Evolutionary conservation across 2,888 invertebrate species (phyloP).

Genomic region (Aproaerema taeniolella): DNA sequence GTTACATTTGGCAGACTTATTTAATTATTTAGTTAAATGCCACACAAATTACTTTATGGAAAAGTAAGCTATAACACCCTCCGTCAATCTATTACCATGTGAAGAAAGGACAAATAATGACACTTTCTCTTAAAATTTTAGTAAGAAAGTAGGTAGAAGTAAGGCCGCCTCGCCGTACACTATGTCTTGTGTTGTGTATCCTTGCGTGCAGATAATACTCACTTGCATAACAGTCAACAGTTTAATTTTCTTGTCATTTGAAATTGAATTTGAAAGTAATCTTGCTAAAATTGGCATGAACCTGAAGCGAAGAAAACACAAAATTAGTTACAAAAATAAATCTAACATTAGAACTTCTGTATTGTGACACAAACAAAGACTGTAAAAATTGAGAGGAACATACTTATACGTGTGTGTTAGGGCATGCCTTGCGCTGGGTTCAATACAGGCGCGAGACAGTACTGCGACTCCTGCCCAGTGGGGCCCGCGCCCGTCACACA

Average conservation of each 20-base stretch:
- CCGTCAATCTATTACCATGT: too few relatives aligned
- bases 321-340: background rate
- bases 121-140: too few relatives aligned
- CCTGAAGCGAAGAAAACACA: conserved; percentile 43
- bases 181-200: too few relatives aligned
- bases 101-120: too few relatives aligned
- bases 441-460: conserved; percentile 78
- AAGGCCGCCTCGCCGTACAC: too few relatives aligned
- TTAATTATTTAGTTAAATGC: too few relatives aligned
- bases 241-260: conserved; percentile 80
- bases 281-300: conserved; percentile 81
- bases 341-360: background rate
- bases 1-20: too few relatives aligned
- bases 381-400: conserved; percentile 20
- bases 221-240: conserved; percentile 81
- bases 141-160: too few relatives aligned
- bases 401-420: conserved; percentile 82
- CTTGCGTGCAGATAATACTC: too few relatives aligned
- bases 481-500: conserved; percentile 76
- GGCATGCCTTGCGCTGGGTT: conserved; percentile 78
- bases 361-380: background rate
- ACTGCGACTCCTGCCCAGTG: conserved; percentile 84
- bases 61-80: too few relatives aligned
- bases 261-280: conserved; percentile 77
- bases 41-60: too few relatives aligned